phyloP scores from a whole-genome alignment of 2,888 invertebrate species.

The Beris morrisii region DNA sequence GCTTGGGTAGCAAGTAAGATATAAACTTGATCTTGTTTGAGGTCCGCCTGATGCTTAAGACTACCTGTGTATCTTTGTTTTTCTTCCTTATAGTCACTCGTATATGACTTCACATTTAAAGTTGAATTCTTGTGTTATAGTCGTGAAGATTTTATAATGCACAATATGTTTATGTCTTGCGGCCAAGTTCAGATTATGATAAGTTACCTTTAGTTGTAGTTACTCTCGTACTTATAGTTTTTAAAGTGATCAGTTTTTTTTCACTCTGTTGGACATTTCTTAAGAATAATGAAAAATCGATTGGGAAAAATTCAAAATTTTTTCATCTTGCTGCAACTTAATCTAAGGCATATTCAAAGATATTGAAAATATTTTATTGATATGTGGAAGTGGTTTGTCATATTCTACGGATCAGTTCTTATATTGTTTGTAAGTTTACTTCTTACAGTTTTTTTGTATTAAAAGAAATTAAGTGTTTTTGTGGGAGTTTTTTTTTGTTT shows the following conservation, averaged over 20 bases:
- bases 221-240: conserved; percentile 2
- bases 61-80: conserved; percentile 16
- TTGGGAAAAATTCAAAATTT: neutral
- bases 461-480: too few species aligned
- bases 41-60: conserved; percentile 6
- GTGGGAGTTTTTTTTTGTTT: too few species aligned
- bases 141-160: conserved; percentile 2
- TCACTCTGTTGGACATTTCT: neutral
- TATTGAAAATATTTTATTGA: conserved; percentile 33
- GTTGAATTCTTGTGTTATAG: neutral
- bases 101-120: conserved; percentile 10
- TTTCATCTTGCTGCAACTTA: too few species aligned
- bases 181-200: conserved; percentile 28
- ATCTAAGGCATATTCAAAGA: neutral
- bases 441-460: neutral
- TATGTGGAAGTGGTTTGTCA: conserved; percentile 49
- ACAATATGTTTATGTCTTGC: conserved; percentile 25
- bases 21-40: conserved; percentile 25
- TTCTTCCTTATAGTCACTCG: too few species aligned
- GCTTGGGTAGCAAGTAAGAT: conserved; percentile 5
- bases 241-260: neutral
- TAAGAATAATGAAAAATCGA: conserved; percentile 9
- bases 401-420: conserved; percentile 47
- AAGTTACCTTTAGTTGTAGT: neutral
- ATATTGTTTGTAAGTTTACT: conserved; percentile 44